These are phyloP conservation scores for Norana najaformis DNA, from an alignment of 2,888 invertebrate genomes.

Conservation along the genomic window DNA sequence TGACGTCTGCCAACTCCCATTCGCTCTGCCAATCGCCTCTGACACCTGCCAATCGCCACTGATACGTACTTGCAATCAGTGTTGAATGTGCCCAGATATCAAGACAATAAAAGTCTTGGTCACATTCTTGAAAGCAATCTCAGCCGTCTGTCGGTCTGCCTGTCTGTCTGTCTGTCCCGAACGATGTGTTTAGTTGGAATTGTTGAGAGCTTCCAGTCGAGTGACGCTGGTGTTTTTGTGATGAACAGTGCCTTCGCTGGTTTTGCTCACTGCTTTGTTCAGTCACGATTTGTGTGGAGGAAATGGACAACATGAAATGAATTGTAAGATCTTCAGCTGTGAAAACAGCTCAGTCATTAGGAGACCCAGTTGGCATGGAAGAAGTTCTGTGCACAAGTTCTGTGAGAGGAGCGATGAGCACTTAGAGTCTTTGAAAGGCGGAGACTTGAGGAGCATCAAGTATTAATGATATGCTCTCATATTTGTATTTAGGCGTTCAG, in stretches of 20 bases:
- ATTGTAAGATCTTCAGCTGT: neutral
- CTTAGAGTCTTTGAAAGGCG: no score
- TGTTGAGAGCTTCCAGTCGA: neutral
- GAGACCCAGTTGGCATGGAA: neutral
- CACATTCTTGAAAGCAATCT: neutral
- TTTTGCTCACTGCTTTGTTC: neutral
- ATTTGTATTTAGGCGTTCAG: neutral
- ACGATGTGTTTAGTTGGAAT: neutral
- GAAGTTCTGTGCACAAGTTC: neutral
- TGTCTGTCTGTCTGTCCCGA: neutral
- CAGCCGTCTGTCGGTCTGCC: neutral
- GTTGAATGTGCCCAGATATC: neutral
- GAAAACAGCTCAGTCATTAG: no score
- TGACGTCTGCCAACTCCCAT: neutral
- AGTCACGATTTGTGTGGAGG: neutral
- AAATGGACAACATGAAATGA: neutral
- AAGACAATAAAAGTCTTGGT: neutral
- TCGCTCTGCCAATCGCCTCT: no score
- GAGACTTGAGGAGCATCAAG: neutral
- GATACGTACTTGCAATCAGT: neutral
- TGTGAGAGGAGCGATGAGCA: neutral
- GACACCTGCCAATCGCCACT: no score
- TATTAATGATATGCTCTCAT: neutral
- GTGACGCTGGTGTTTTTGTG: neutral
- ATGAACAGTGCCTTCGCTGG: neutral